Evolutionary conservation across 2,888 invertebrate species (phyloP).

Genomic region (Nymphalis urticae): DNA sequence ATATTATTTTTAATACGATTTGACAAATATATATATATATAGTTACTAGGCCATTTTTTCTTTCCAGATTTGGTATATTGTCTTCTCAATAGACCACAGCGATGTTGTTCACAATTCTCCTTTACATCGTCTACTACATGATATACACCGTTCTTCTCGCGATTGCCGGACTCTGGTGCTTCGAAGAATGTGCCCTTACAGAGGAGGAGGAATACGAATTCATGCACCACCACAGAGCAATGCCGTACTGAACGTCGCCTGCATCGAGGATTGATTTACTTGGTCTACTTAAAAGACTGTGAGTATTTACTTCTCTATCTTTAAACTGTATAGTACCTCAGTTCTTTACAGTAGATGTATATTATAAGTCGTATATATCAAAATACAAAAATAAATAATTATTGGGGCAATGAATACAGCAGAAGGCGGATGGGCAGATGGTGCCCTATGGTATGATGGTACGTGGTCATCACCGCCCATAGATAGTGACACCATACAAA

Average conservation of each 20-base stretch:
- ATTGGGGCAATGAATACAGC: too few species aligned
- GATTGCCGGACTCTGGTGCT: constrained; percentile 77
- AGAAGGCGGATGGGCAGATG: too few species aligned
- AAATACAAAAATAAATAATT: too few species aligned
- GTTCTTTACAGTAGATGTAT: too few species aligned
- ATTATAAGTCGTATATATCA: too few species aligned
- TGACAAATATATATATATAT: too few species aligned
- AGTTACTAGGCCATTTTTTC: not conserved
- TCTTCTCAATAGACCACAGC: constrained; percentile 35
- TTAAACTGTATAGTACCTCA: too few species aligned
- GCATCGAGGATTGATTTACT: constrained; percentile 5
- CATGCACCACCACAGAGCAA: constrained; percentile 55
- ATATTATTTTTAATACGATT: too few species aligned
- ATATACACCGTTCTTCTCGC: constrained; percentile 70
- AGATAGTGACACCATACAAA: too few species aligned
- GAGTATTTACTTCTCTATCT: constrained; percentile 22
- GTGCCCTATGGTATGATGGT: too few species aligned
- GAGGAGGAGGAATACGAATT: constrained; percentile 75
- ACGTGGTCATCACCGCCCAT: too few species aligned
- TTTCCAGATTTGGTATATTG: constrained; percentile 20
- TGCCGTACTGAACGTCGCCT: constrained; percentile 53
- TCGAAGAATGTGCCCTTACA: constrained; percentile 73
- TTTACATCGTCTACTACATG: constrained; percentile 67
- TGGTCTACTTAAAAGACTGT: constrained; percentile 25
- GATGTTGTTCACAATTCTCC: constrained; percentile 66